A percentile compares a stretch with the other conserved stretches of the same genome.
phyloP scores from a whole-genome alignment of 2,113 vertebrate species.

The Hemiprocne comata region DNA sequence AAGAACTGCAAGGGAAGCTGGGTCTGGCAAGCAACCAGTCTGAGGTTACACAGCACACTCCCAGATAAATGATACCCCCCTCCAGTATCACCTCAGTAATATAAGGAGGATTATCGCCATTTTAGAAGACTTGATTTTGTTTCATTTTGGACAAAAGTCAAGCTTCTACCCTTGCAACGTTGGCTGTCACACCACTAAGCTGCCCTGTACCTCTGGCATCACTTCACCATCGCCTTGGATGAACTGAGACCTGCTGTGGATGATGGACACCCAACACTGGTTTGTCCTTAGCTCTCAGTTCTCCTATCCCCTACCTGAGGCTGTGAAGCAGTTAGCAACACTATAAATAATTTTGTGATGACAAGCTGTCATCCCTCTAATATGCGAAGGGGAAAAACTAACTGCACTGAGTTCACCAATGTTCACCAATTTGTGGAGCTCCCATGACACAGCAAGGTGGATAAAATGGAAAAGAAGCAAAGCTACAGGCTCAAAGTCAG shows the following conservation, averaged over 20 bases:
- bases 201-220: not conserved
- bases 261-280: not conserved
- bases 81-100: not conserved
- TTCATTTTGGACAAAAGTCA: conserved; percentile 51
- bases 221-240: not conserved
- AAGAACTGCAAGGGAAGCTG: not conserved
- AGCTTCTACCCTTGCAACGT: not conserved
- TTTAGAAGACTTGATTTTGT: conserved; percentile 11
- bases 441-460: not conserved
- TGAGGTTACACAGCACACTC: not conserved
- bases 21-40: not conserved
- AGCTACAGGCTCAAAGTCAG: not conserved
- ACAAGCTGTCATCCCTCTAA: not conserved
- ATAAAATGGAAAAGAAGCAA: not conserved
- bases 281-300: not conserved
- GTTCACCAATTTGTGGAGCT: not conserved
- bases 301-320: not conserved
- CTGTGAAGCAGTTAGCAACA: not conserved
- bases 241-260: not conserved
- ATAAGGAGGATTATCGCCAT: not conserved
- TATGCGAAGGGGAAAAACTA: not conserved
- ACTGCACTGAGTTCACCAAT: not conserved
- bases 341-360: not conserved
- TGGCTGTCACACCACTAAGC: not conserved
- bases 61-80: not conserved